Evolutionary conservation across 2,797 vertebrate genomes (phyloP).

Genomic region (Micropoecilia bifurca): DNA sequence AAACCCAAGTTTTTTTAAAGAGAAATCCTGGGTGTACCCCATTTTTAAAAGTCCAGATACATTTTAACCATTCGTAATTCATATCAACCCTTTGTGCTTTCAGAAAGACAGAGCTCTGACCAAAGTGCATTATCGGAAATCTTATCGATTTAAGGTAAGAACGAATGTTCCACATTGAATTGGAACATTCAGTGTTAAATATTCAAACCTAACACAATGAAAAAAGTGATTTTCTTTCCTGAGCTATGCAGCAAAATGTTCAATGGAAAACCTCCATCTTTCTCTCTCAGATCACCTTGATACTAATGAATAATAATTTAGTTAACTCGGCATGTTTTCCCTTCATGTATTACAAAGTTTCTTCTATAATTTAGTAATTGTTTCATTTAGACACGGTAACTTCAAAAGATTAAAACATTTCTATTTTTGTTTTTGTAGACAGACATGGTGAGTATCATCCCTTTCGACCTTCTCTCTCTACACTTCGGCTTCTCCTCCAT

Average conservation of each 20-base stretch:
- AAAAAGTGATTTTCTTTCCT: background rate
- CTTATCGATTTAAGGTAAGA: slow-evolving; percentile 84
- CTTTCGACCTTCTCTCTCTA: slow-evolving; percentile 86
- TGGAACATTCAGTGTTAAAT: background rate
- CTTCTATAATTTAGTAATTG: background rate
- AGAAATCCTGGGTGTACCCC: background rate
- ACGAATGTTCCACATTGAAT: background rate
- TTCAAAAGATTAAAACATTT: background rate
- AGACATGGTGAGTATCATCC: slow-evolving; percentile 86
- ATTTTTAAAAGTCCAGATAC: background rate
- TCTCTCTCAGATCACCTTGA: background rate
- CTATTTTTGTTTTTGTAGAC: slow-evolving; percentile 66
- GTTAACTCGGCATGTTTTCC: background rate
- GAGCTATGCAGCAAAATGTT: background rate
- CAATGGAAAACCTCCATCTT: background rate
- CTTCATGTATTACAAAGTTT: background rate
- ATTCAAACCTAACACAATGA: background rate
- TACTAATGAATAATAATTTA: background rate
- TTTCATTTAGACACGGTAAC: background rate
- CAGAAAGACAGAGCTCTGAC: slow-evolving; percentile 81
- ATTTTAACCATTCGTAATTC: background rate
- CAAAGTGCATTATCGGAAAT: slow-evolving; percentile 82
- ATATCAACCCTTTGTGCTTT: slow-evolving; percentile 1
- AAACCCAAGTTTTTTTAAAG: background rate
- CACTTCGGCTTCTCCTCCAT: slow-evolving; percentile 85